Evolutionary conservation across 2,113 vertebrate genomes (phyloP).

Genomic region (Oreotragus oreotragus): DNA sequence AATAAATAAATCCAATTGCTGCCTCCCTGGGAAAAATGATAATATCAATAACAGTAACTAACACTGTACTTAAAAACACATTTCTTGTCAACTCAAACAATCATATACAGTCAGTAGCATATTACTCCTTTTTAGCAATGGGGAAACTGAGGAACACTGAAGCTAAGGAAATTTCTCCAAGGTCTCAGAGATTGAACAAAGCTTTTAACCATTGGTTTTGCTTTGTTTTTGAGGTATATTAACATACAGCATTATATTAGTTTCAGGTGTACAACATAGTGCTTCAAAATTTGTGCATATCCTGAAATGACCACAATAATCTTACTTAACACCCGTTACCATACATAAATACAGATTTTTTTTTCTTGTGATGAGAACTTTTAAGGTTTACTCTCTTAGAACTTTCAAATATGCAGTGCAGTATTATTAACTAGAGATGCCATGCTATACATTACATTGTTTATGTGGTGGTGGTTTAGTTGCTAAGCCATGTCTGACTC

Average conservation of each 20-base stretch:
- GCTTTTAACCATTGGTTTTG: neutral
- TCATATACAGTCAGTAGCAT: neutral
- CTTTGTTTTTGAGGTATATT: neutral
- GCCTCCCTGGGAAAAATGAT: neutral
- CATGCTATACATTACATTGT: neutral
- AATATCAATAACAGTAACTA: neutral
- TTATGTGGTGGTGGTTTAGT: neutral
- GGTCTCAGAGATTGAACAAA: neutral
- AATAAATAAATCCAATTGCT: neutral
- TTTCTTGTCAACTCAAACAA: neutral
- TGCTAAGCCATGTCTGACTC: neutral
- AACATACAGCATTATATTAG: neutral
- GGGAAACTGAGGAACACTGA: neutral
- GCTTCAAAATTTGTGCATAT: neutral
- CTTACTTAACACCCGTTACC: neutral
- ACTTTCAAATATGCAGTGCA: neutral
- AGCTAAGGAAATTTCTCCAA: neutral
- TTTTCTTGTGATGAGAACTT: neutral
- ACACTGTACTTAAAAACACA: neutral
- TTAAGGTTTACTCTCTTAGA: neutral
- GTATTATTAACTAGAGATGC: neutral
- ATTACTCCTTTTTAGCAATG: neutral
- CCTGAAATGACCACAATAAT: neutral
- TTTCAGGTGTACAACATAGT: neutral
- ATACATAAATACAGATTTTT: neutral